These are phyloP conservation scores for Drosophila percnosoma DNA, from an alignment of 2,888 invertebrate species.

Conservation along the genomic window DNA sequence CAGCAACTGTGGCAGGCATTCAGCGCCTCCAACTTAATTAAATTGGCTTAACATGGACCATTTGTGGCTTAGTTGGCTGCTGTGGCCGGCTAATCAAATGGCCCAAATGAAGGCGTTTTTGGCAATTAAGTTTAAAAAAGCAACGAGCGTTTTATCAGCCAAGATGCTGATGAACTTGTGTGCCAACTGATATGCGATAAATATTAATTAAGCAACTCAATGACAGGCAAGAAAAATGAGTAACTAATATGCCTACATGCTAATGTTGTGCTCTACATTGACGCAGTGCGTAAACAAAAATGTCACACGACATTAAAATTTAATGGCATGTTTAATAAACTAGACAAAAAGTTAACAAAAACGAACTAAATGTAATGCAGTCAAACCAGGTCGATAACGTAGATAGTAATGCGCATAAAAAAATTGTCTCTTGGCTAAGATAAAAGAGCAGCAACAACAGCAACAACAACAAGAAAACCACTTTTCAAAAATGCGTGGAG, in stretches of 20 bases:
- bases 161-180: constrained; percentile 37
- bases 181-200: constrained; percentile 47
- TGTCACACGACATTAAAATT: constrained; percentile 70
- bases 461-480: constrained; percentile 45
- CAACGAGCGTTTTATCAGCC: constrained; percentile 29
- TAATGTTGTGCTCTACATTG: constrained; percentile 68
- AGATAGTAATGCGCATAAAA: constrained; percentile 48
- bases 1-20: constrained; percentile 49
- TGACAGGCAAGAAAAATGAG: constrained; percentile 59
- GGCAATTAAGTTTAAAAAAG: constrained; percentile 31
- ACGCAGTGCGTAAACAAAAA: constrained; percentile 63
- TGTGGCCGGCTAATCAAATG: constrained; percentile 57
- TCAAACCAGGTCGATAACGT: constrained; percentile 66
- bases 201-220: constrained; percentile 70
- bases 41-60: constrained; percentile 59
- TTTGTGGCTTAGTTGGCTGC: constrained; percentile 38
- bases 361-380: constrained; percentile 48
- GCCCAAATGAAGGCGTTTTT: constrained; percentile 45
- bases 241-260: constrained; percentile 62
- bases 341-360: constrained; percentile 37
- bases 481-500: constrained; percentile 64
- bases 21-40: constrained; percentile 69
- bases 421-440: constrained; percentile 23
- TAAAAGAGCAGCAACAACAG: constrained; percentile 32
- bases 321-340: constrained; percentile 61